Conservation (phyloP, 2,888 invertebrate genomes). For the Diachrysia chrysitis region DNA sequence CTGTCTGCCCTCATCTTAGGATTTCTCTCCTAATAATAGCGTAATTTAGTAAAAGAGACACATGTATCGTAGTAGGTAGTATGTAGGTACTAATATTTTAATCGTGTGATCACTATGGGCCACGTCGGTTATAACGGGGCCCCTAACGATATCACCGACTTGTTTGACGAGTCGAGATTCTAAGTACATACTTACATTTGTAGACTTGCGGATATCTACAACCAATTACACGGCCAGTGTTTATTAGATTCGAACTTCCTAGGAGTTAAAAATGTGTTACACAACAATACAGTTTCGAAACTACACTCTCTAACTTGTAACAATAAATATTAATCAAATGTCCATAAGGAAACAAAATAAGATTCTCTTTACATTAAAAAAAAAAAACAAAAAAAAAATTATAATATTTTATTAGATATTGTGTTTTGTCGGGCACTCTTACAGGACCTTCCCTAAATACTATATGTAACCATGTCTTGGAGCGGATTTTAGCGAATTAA, state of each 20-base stretch:
- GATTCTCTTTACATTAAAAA: neutral
- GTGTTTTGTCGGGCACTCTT: neutral
- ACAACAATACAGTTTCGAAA: neutral
- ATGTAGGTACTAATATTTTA: no score
- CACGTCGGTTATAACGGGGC: slow-evolving; percentile 51
- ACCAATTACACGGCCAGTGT: slow-evolving; percentile 18
- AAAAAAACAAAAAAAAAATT: no score
- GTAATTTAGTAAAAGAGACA: neutral
- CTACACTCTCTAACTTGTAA: neutral
- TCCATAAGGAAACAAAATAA: neutral
- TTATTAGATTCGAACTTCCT: slow-evolving; percentile 2
- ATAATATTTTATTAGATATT: no score
- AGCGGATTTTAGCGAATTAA: no score
- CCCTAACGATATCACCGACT: slow-evolving; percentile 48
- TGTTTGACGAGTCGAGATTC: slow-evolving; percentile 52
- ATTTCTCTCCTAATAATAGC: neutral
- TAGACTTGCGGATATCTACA: slow-evolving; percentile 24
- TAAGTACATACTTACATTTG: slow-evolving; percentile 30
- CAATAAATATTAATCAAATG: neutral
- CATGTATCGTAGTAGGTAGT: no score
- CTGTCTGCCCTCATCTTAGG: no score
- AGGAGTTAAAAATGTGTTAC: neutral
- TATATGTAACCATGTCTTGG: neutral
- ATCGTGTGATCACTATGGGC: slow-evolving; percentile 19
- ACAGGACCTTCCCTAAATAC: neutral